Conservation (phyloP, 2,888 invertebrate genomes). For the Hypena proboscidalis region DNA sequence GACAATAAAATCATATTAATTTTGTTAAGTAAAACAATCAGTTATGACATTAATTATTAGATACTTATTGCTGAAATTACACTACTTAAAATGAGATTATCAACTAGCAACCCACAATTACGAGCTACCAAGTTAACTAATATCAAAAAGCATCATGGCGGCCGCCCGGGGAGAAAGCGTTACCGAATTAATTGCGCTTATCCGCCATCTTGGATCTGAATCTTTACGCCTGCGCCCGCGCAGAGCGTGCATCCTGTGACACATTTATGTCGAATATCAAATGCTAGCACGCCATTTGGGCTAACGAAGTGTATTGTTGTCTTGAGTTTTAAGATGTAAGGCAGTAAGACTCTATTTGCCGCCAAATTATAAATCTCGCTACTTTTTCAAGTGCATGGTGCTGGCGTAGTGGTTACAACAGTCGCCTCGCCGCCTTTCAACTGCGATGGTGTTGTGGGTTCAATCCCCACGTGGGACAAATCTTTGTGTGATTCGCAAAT, state of each 20-base stretch:
- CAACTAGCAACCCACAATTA: background rate
- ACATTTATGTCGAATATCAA: constrained; percentile 36
- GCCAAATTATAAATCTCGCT: too few species aligned
- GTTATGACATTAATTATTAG: too few species aligned
- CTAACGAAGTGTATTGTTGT: background rate
- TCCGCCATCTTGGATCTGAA: constrained; percentile 57
- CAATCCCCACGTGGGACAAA: too few species aligned
- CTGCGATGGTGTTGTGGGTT: too few species aligned
- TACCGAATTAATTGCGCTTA: constrained; percentile 74
- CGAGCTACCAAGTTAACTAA: constrained; percentile 4
- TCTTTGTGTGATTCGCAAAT: too few species aligned
- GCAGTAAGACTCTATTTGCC: too few species aligned
- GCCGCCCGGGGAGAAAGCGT: constrained; percentile 67
- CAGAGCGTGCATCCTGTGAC: constrained; percentile 44
- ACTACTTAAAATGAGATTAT: background rate
- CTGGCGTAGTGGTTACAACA: too few species aligned
- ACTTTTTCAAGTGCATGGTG: too few species aligned
- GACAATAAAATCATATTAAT: too few species aligned
- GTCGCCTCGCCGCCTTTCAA: too few species aligned
- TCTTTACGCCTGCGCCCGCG: constrained; percentile 61
- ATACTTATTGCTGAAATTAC: too few species aligned
- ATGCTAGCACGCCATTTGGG: constrained; percentile 15
- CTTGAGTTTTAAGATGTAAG: background rate
- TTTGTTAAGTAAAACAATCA: too few species aligned
- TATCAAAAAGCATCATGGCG: constrained; percentile 16